Percentiles rank a stretch among this genome's conserved stretches.
Conservation (phyloP, 2,113 vertebrate species). For the Xenopus laevis region DNA sequence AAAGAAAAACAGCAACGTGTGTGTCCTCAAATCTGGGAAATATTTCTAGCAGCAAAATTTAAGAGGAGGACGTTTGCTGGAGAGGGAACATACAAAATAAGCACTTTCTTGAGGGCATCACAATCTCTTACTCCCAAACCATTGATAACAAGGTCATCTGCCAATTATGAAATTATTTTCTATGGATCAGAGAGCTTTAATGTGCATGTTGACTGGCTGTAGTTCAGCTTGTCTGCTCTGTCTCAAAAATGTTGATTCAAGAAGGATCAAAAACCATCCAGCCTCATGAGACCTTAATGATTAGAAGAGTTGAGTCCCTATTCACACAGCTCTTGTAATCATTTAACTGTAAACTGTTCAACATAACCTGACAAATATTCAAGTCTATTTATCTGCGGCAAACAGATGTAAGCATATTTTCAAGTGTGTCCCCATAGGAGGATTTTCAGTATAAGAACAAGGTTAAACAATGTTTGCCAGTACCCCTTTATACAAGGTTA, state of each 20-base stretch:
- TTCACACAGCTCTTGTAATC: conserved; percentile 30
- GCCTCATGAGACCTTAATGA: conserved; percentile 14
- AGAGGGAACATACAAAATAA: no score
- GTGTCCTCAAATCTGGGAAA: no score
- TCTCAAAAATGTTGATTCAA: conserved; percentile 27
- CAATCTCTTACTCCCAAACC: background rate
- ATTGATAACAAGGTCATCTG: conserved; percentile 9
- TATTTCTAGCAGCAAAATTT: no score
- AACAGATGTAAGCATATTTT: conserved; percentile 18
- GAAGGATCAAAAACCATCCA: conserved; percentile 24
- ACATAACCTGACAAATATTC: conserved; percentile 11
- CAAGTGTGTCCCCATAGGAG: background rate
- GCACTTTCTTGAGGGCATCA: no score
- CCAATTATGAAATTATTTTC: background rate
- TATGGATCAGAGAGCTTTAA: conserved; percentile 7
- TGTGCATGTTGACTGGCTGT: conserved; percentile 15
- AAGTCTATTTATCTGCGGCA: conserved; percentile 7
- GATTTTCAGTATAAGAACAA: no score
- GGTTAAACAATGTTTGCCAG: no score
- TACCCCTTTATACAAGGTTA: no score
- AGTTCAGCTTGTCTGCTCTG: conserved; percentile 18
- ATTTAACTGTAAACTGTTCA: conserved; percentile 8
- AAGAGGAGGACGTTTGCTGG: no score
- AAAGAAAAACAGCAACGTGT: no score
- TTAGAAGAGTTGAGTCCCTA: conserved; percentile 15